Conservation (phyloP, 2,888 invertebrate species). For the Cyclophora punctaria region DNA sequence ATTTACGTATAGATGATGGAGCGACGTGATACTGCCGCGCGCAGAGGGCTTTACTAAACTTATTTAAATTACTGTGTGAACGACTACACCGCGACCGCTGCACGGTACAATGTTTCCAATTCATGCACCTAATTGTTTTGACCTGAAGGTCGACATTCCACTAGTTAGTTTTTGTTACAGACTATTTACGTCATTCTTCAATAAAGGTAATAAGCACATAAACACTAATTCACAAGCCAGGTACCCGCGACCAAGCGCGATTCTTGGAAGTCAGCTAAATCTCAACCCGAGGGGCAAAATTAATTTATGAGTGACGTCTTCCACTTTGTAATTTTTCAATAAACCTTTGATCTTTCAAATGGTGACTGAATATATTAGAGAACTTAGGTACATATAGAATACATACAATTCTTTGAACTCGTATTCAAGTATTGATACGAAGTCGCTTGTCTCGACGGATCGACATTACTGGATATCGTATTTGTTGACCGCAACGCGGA, state of each 20-base stretch:
- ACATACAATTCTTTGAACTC: too few relatives aligned
- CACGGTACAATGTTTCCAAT: constrained; percentile 20
- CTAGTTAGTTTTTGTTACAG: constrained; percentile 3
- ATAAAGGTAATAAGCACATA: background rate
- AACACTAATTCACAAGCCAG: background rate
- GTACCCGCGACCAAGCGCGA: too few relatives aligned
- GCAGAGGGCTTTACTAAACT: background rate
- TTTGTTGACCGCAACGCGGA: constrained; percentile 49
- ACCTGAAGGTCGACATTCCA: constrained; percentile 10
- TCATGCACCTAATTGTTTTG: constrained; percentile 12
- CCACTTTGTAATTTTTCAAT: background rate
- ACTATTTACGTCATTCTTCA: background rate
- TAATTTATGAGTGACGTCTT: too few relatives aligned
- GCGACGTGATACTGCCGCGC: constrained; percentile 4
- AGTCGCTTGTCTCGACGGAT: constrained; percentile 18
- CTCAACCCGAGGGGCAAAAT: too few relatives aligned
- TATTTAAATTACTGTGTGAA: constrained; percentile 1
- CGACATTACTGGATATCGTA: constrained; percentile 37
- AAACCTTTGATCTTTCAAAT: background rate
- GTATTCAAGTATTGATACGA: constrained; percentile 13
- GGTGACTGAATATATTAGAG: too few relatives aligned
- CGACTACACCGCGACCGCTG: constrained; percentile 9
- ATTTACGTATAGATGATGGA: constrained; percentile 36
- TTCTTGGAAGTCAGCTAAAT: too few relatives aligned
- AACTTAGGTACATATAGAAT: too few relatives aligned